Evolutionary conservation across 2,113 vertebrate genomes (phyloP).

Genomic region (Neodontobutis hainanensis): DNA sequence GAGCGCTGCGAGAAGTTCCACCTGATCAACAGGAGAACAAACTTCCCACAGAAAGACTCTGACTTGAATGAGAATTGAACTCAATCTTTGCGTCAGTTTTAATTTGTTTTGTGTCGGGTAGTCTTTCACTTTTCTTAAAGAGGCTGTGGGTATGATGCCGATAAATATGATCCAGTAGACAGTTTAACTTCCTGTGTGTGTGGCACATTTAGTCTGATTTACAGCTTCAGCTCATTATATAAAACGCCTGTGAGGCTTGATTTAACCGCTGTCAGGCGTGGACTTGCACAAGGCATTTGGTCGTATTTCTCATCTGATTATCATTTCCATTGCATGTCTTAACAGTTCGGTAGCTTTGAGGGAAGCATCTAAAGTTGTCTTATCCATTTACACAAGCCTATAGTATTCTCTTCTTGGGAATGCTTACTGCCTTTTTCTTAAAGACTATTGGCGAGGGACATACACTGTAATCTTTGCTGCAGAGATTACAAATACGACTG

Average conservation of each 20-base stretch:
- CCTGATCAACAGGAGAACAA: no score
- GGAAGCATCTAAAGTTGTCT: neutral
- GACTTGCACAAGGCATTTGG: constrained; percentile 1
- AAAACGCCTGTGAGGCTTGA: neutral
- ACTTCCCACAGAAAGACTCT: no score
- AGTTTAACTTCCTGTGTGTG: neutral
- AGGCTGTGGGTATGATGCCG: neutral
- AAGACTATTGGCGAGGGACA: neutral
- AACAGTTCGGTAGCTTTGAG: neutral
- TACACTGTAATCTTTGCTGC: neutral
- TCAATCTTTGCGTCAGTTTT: no score
- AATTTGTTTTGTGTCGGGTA: no score
- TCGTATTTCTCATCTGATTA: neutral
- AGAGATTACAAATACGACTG: neutral
- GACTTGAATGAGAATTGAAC: no score
- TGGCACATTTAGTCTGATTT: neutral
- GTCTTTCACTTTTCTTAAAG: no score
- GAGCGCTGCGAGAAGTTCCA: no score
- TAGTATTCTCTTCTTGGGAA: neutral
- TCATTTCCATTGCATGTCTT: neutral
- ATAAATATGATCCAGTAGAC: neutral
- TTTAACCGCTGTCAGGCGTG: neutral
- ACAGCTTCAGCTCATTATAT: neutral
- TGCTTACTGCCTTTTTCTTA: neutral
- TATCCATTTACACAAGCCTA: neutral